Evolutionary conservation across 2,888 invertebrate species (phyloP).

Genomic region (Xestia xanthographa): DNA sequence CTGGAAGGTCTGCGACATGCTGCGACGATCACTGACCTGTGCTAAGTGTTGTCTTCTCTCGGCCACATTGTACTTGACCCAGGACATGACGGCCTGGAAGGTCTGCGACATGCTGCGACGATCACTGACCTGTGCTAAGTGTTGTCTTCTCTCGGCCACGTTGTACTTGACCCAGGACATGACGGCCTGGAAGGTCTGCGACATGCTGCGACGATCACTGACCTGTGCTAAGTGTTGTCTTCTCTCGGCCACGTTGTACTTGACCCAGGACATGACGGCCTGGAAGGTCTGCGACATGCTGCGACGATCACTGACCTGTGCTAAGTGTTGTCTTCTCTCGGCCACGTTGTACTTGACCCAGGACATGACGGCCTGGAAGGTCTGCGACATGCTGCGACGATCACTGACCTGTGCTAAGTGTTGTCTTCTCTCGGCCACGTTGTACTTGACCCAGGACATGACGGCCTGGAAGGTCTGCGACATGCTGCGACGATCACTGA

Average conservation of each 20-base stretch:
- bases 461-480: slow-evolving; percentile 99
- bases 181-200: slow-evolving; percentile 99
- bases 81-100: slow-evolving; percentile 99
- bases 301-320: slow-evolving; percentile 92
- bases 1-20: slow-evolving; percentile 98
- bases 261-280: slow-evolving; percentile 99
- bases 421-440: slow-evolving; percentile 97
- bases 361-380: slow-evolving; percentile 99
- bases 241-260: slow-evolving; percentile 98
- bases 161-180: slow-evolving; percentile 99
- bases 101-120: too few species aligned
- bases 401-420: slow-evolving; percentile 95
- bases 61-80: slow-evolving; percentile 99
- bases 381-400: too few species aligned
- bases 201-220: background rate
- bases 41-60: slow-evolving; percentile 97
- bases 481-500: slow-evolving; percentile 76
- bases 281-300: slow-evolving; percentile 99
- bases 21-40: slow-evolving; percentile 91
- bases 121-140: slow-evolving; percentile 94
- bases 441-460: slow-evolving; percentile 99
- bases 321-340: slow-evolving; percentile 96
- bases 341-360: slow-evolving; percentile 99
- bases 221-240: slow-evolving; percentile 97
- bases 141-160: slow-evolving; percentile 97